phyloP scores from a whole-genome alignment of 2,888 invertebrate species.

The Agriopis marginaria region DNA sequence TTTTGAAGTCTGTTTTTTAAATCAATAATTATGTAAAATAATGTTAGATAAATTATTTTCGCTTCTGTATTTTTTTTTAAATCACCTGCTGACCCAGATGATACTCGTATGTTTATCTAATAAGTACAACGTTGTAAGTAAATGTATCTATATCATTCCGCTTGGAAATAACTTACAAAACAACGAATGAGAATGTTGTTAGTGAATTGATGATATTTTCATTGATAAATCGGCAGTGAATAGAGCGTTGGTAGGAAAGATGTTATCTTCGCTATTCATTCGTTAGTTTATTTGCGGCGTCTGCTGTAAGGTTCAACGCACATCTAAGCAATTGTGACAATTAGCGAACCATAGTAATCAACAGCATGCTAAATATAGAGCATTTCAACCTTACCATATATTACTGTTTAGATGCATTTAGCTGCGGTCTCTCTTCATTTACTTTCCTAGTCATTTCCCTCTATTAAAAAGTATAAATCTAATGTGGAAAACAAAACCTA shows the following conservation, averaged over 20 bases:
- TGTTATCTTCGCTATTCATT: constrained; percentile 49
- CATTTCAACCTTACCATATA: constrained; percentile 13
- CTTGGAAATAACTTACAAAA: constrained; percentile 27
- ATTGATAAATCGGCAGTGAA: constrained; percentile 60
- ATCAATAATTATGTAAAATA: too few relatives aligned
- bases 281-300: constrained; percentile 65
- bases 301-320: constrained; percentile 78
- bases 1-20: too few relatives aligned
- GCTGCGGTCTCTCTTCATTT: background rate
- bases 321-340: constrained; percentile 83
- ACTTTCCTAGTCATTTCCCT: background rate
- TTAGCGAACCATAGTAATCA: constrained; percentile 76
- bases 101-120: constrained; percentile 24
- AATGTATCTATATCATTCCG: background rate
- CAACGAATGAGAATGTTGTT: constrained; percentile 32
- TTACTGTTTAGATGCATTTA: background rate
- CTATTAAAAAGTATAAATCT: too few relatives aligned
- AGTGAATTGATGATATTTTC: constrained; percentile 39
- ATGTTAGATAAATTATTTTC: background rate
- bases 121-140: background rate
- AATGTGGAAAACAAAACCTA: background rate
- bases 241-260: constrained; percentile 54
- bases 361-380: constrained; percentile 79
- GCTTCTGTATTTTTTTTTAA: constrained; percentile 5
- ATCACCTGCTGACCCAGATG: constrained; percentile 12